These are phyloP conservation scores for Dreissena polymorpha DNA, from an alignment of 1,140 invertebrate species.

Conservation along the genomic window DNA sequence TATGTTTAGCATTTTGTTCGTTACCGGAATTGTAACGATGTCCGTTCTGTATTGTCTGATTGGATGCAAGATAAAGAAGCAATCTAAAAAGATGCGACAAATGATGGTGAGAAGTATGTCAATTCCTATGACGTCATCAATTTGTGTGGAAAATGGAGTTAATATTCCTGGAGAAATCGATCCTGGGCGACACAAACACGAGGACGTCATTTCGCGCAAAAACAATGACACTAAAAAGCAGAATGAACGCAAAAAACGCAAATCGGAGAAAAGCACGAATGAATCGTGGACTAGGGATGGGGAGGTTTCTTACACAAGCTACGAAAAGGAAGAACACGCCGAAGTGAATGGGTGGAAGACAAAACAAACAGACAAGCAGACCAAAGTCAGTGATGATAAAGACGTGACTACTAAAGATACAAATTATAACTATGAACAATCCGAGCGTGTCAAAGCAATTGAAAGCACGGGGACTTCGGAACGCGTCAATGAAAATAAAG, in stretches of 20 bases:
- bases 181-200: too few relatives aligned
- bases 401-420: too few relatives aligned
- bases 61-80: neutral
- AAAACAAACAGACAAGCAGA: too few relatives aligned
- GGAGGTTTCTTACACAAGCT: neutral
- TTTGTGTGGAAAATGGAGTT: neutral
- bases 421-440: too few relatives aligned
- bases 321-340: neutral
- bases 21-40: constrained; percentile 25
- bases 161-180: too few relatives aligned
- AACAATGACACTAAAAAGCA: neutral
- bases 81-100: neutral
- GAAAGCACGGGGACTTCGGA: too few relatives aligned
- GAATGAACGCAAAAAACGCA: neutral
- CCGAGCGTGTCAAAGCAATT: too few relatives aligned
- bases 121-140: constrained; percentile 14
- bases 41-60: constrained; percentile 26
- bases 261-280: too few relatives aligned
- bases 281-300: neutral
- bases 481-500: too few relatives aligned
- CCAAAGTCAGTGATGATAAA: too few relatives aligned
- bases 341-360: too few relatives aligned
- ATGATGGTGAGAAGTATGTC: neutral
- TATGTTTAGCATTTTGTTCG: constrained; percentile 13
- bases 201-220: too few relatives aligned